Conservation (phyloP, 2,888 invertebrate genomes). For the Mactromeris polynyma region DNA sequence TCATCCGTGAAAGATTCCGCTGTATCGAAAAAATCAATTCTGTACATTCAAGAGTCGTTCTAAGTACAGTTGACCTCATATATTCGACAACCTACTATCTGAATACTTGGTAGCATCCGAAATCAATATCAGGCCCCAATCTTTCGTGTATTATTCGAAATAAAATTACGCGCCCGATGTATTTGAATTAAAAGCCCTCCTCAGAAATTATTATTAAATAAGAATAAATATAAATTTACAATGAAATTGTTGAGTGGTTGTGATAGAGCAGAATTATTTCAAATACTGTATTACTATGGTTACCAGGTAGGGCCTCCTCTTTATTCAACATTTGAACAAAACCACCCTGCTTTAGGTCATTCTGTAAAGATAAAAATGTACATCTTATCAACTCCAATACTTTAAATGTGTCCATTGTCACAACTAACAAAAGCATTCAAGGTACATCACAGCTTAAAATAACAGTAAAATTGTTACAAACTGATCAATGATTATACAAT, state of each 20-base stretch:
- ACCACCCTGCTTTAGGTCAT: constrained; percentile 42
- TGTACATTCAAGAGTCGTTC: too few relatives aligned
- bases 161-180: too few relatives aligned
- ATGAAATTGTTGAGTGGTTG: neutral
- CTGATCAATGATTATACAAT: too few relatives aligned
- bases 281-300: neutral
- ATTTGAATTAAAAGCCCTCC: too few relatives aligned
- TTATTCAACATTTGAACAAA: constrained; percentile 49
- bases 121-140: too few relatives aligned
- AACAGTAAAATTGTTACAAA: too few relatives aligned
- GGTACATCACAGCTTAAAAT: too few relatives aligned
- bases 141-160: too few relatives aligned
- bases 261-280: neutral
- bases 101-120: too few relatives aligned
- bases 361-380: constrained; percentile 32
- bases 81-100: neutral
- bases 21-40: neutral
- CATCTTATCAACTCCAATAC: neutral
- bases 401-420: neutral
- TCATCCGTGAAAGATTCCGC: constrained; percentile 46
- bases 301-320: constrained; percentile 48
- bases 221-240: neutral
- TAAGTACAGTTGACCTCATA: neutral
- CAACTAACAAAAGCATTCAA: neutral
- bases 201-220: neutral